A percentile compares a stretch with the other conserved stretches of the same genome.
phyloP scores from a whole-genome alignment of 2,888 invertebrate genomes.

The Prosapia bicincta region DNA sequence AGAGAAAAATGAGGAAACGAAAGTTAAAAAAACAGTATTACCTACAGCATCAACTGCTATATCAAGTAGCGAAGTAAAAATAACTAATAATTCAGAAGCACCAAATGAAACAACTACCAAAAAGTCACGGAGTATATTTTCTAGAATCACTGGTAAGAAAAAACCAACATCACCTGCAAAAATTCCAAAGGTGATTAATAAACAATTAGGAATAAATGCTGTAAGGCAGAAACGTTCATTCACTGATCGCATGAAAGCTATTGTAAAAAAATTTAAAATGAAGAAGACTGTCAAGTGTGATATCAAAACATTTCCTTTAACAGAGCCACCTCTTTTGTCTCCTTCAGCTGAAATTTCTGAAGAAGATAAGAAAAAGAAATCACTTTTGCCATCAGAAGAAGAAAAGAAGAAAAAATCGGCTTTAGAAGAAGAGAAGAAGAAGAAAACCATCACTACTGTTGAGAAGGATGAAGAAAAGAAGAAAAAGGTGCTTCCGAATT shows the following conservation, averaged over 20 bases:
- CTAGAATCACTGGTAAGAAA: slow-evolving; percentile 22
- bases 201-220: slow-evolving; percentile 37
- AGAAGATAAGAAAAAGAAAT: background rate
- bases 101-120: background rate
- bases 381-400: background rate
- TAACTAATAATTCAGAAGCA: background rate
- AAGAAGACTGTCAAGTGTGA: slow-evolving; percentile 24
- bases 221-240: slow-evolving; percentile 37
- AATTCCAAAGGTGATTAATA: slow-evolving; percentile 40
- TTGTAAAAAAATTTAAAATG: slow-evolving; percentile 38
- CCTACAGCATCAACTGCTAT: background rate
- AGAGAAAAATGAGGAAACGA: slow-evolving; percentile 16
- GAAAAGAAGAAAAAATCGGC: background rate
- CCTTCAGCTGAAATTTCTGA: background rate
- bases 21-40: slow-evolving; percentile 7
- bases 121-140: slow-evolving; percentile 26
- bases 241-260: slow-evolving; percentile 37
- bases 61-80: background rate
- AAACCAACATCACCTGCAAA: slow-evolving; percentile 10
- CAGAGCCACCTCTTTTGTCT: slow-evolving; percentile 1
- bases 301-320: background rate
- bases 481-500: background rate
- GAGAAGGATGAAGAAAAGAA: background rate
- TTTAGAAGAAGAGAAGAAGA: background rate
- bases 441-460: background rate